Percentiles rank a stretch among this genome's conserved stretches.
Conservation (phyloP, 2,888 invertebrate genomes). For the Protophormia terraenovae region DNA sequence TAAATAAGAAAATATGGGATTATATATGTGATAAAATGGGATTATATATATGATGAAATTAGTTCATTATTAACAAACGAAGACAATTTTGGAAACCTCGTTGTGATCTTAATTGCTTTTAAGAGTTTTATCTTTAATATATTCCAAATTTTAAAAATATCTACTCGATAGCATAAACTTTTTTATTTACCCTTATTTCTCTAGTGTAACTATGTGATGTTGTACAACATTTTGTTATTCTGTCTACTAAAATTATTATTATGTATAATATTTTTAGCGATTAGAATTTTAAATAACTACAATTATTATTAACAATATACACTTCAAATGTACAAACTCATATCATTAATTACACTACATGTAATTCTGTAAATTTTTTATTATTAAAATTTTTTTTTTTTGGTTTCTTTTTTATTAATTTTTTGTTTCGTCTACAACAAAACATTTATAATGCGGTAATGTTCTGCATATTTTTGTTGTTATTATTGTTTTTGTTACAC, state of each 20-base stretch:
- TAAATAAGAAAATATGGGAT: no score
- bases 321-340: not conserved
- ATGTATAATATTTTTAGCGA: no score
- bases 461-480: conserved; percentile 19
- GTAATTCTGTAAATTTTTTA: not conserved
- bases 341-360: not conserved
- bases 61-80: no score
- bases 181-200: not conserved
- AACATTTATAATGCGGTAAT: conserved; percentile 26
- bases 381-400: not conserved
- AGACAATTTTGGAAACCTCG: no score
- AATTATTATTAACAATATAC: conserved; percentile 21
- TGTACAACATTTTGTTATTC: conserved; percentile 37
- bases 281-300: conserved; percentile 41
- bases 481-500: conserved; percentile 2
- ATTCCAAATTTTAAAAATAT: no score
- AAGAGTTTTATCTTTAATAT: no score
- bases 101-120: no score
- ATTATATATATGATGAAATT: no score
- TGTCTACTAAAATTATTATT: conserved; percentile 27
- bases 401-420: not conserved
- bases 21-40: no score
- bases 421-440: not conserved
- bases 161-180: no score
- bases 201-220: not conserved